These are phyloP conservation scores for Cephus nigrinus DNA, from an alignment of 2,888 invertebrate genomes.

Conservation along the genomic window DNA sequence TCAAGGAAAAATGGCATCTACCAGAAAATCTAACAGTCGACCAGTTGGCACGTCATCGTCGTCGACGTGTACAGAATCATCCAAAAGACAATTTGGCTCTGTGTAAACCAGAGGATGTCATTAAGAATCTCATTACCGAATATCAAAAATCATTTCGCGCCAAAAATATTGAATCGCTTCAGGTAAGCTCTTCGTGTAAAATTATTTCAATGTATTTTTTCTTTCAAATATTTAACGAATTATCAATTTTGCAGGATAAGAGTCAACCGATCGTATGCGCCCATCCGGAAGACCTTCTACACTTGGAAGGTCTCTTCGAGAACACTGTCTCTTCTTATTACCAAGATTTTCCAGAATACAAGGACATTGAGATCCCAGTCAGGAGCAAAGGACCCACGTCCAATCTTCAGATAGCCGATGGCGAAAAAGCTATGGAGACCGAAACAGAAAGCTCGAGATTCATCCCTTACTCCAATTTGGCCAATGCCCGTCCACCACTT, in stretches of 20 bases:
- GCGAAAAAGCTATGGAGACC: constrained; percentile 41
- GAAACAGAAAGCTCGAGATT: constrained; percentile 35
- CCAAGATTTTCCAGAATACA: constrained; percentile 19
- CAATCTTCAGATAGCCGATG: constrained; percentile 16
- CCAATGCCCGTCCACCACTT: constrained; percentile 33
- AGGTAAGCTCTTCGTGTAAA: neutral
- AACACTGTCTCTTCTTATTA: constrained; percentile 18
- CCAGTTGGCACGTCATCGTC: constrained; percentile 67
- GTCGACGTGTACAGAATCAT: constrained; percentile 65
- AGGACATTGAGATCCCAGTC: constrained; percentile 19
- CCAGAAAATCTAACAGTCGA: constrained; percentile 70
- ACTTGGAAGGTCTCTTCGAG: constrained; percentile 19
- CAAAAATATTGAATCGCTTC: constrained; percentile 30
- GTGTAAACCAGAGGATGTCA: constrained; percentile 14
- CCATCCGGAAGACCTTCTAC: constrained; percentile 22
- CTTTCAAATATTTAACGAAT: neutral
- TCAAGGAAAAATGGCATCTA: constrained; percentile 55
- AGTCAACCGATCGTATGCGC: constrained; percentile 23
- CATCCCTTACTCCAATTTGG: constrained; percentile 9
- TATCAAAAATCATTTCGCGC: constrained; percentile 55
- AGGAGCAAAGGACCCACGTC: constrained; percentile 12
- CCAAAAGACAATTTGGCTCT: constrained; percentile 53
- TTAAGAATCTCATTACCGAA: constrained; percentile 45
- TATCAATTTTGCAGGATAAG: constrained; percentile 32
- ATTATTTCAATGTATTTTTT: neutral